Evolutionary conservation across 2,888 invertebrate genomes (phyloP).

Genomic region (Zygaena filipendulae): DNA sequence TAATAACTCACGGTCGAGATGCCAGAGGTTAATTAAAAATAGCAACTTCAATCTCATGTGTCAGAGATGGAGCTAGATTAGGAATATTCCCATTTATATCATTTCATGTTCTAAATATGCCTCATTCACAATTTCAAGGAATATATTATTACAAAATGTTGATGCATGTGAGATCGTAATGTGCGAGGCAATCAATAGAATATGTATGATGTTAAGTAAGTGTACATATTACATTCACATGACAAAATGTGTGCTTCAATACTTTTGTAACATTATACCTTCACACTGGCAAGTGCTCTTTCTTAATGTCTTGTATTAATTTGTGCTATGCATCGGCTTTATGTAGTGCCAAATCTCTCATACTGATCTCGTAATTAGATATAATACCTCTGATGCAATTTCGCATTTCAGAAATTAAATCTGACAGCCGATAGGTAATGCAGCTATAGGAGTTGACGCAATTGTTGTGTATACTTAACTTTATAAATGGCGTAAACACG

Average conservation of each 20-base stretch:
- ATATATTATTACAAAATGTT: conserved; percentile 18
- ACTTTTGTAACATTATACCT: conserved; percentile 20
- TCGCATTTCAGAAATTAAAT: conserved; percentile 30
- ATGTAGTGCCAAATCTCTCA: conserved; percentile 24
- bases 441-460: too few species aligned
- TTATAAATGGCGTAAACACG: too few species aligned
- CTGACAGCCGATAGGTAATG: too few species aligned
- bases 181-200: conserved; percentile 1
- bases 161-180: conserved; percentile 4
- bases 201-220: conserved; percentile 19
- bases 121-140: conserved; percentile 17
- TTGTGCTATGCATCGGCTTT: conserved; percentile 16
- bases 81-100: conserved; percentile 38
- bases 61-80: conserved; percentile 52
- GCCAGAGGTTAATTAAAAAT: conserved; percentile 68
- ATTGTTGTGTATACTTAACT: too few species aligned
- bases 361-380: conserved; percentile 22
- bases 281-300: conserved; percentile 27
- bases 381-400: conserved; percentile 27
- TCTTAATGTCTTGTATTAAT: conserved; percentile 34
- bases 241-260: conserved; percentile 15
- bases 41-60: conserved; percentile 58
- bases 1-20: conserved; percentile 59
- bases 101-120: conserved; percentile 22
- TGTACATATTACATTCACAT: conserved; percentile 9